These are phyloP conservation scores for Corapipo altera DNA, from an alignment of 2,113 vertebrate species.

Conservation along the genomic window DNA sequence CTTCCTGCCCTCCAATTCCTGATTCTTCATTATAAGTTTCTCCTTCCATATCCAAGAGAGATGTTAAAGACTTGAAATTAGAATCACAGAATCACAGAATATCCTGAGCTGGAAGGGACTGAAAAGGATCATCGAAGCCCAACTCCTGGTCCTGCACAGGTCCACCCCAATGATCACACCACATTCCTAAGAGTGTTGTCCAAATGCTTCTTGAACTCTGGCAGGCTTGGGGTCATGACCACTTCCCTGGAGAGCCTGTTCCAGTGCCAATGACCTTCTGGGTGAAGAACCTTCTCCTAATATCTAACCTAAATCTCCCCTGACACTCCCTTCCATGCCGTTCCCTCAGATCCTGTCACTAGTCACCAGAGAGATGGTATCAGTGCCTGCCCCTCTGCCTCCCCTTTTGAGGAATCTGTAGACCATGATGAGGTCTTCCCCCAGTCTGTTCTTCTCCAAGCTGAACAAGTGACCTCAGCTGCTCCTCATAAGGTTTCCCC, in stretches of 20 bases:
- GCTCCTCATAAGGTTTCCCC: neutral
- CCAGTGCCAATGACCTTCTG: too few species aligned
- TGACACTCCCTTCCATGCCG: neutral
- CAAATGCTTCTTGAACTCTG: too few species aligned
- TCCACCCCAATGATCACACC: neutral
- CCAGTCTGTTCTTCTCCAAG: neutral
- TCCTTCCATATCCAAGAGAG: neutral
- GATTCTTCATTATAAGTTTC: neutral
- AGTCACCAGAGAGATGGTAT: neutral
- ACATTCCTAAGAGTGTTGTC: too few species aligned
- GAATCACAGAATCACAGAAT: neutral
- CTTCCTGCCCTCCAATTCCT: neutral
- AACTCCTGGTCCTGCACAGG: neutral
- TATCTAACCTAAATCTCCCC: neutral
- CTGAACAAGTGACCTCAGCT: neutral
- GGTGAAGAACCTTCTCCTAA: neutral
- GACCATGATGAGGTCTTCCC: neutral
- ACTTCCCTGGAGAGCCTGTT: too few species aligned
- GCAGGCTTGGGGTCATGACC: too few species aligned
- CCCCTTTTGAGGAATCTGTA: neutral
- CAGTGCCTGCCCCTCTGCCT: neutral
- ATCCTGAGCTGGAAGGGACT: neutral
- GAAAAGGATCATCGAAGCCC: neutral
- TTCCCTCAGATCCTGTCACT: neutral
- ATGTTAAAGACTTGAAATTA: neutral